A percentile compares a stretch with the other conserved stretches of the same genome.
These are phyloP conservation scores for Eupelmus urozonus DNA, from an alignment of 2,888 invertebrate species.

Conservation along the genomic window DNA sequence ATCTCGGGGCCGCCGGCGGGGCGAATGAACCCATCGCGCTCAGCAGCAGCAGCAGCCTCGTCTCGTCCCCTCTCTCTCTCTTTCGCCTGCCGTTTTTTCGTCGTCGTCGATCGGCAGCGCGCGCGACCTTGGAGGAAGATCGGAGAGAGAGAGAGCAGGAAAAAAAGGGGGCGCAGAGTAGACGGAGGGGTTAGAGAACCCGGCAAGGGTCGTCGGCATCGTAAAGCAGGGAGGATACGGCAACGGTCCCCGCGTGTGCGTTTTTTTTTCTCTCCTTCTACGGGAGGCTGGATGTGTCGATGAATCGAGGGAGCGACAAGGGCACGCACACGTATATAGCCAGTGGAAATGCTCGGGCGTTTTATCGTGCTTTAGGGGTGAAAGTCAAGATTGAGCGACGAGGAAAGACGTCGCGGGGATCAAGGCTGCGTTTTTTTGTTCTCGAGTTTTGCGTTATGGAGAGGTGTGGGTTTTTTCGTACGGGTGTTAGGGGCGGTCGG, in stretches of 20 bases:
- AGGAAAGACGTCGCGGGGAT: background rate
- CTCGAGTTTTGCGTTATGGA: too few species aligned
- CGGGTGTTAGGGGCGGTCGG: background rate
- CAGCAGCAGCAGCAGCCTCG: constrained; percentile 37
- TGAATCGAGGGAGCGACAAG: constrained; percentile 10
- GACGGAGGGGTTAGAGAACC: constrained; percentile 31
- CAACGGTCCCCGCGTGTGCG: background rate
- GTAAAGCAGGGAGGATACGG: background rate
- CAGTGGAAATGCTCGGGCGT: background rate
- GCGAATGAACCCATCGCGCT: constrained; percentile 54
- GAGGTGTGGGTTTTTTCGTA: too few species aligned
- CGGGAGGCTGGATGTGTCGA: background rate
- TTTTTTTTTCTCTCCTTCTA: constrained; percentile 7
- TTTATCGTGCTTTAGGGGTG: background rate
- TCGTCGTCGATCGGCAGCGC: too few species aligned
- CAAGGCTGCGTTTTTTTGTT: background rate
- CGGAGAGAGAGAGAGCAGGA: background rate
- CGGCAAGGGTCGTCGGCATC: background rate
- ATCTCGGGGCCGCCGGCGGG: constrained; percentile 12
- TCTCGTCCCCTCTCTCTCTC: constrained; percentile 20
- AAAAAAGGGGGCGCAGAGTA: background rate
- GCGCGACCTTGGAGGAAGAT: background rate
- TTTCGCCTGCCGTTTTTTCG: background rate
- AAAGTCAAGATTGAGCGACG: constrained; percentile 30
- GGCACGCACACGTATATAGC: background rate